Percentiles rank a stretch among this genome's conserved stretches.
Evolutionary conservation across 2,888 invertebrate genomes (phyloP).

Genomic region (Taphrorychus bicolor): DNA sequence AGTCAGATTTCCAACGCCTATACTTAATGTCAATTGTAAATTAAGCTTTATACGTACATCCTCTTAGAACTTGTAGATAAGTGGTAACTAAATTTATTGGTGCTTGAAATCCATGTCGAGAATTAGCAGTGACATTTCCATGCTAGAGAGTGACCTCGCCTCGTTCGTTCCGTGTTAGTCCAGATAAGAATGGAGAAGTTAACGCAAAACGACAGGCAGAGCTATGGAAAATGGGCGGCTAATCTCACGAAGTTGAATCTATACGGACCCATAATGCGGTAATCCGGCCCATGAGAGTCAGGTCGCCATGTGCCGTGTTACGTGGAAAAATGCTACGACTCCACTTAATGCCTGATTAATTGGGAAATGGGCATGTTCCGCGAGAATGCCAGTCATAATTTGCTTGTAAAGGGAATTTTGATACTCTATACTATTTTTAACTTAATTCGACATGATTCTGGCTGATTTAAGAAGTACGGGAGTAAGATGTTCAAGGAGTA

Average conservation of each 20-base stretch:
- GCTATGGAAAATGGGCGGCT: slow-evolving; percentile 36
- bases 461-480: no score
- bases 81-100: no score
- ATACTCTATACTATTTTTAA: not conserved
- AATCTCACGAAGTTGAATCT: slow-evolving; percentile 43
- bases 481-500: no score
- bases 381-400: slow-evolving; percentile 3
- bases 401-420: not conserved
- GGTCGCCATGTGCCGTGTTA: slow-evolving; percentile 19
- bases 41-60: no score
- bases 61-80: no score
- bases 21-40: no score
- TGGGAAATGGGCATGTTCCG: slow-evolving; percentile 2
- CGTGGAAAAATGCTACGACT: slow-evolving; percentile 2
- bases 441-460: no score
- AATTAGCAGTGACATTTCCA: slow-evolving; percentile 54
- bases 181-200: slow-evolving; percentile 50
- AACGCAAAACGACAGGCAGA: slow-evolving; percentile 52
- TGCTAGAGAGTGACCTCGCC: slow-evolving; percentile 51
- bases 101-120: slow-evolving; percentile 23
- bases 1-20: no score
- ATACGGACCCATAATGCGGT: slow-evolving; percentile 30
- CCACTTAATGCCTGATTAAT: slow-evolving; percentile 1
- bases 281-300: slow-evolving; percentile 28
- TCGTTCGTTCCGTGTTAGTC: slow-evolving; percentile 50